A percentile compares a stretch with the other conserved stretches of the same genome.
These are phyloP conservation scores for Hylaeus anthracinus DNA, from an alignment of 1,140 invertebrate species.

Conservation along the genomic window DNA sequence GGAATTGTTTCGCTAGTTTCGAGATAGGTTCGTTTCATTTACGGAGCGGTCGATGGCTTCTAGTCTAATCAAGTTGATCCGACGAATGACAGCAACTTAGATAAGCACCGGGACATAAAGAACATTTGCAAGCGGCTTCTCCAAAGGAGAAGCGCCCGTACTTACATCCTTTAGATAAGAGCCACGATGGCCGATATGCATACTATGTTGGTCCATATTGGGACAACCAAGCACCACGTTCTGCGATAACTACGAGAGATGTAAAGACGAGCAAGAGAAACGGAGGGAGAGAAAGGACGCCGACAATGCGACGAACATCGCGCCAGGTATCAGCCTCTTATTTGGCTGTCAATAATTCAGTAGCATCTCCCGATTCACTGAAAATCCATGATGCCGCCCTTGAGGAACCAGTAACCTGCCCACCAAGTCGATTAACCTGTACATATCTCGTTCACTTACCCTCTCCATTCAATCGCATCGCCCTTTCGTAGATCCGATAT, in stretches of 20 bases:
- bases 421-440: constrained; percentile 68
- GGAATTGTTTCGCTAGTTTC: constrained; percentile 16
- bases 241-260: constrained; percentile 20
- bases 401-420: constrained; percentile 66
- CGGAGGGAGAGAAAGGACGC: constrained; percentile 61
- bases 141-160: constrained; percentile 66
- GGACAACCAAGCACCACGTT: constrained; percentile 59
- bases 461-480: constrained; percentile 23
- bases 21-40: constrained; percentile 49
- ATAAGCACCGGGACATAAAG: constrained; percentile 46
- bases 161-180: constrained; percentile 76
- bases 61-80: constrained; percentile 61
- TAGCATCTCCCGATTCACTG: constrained; percentile 66
- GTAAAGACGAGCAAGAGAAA: constrained; percentile 34
- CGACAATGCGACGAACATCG: constrained; percentile 63
- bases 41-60: constrained; percentile 33
- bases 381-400: constrained; percentile 62
- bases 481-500: constrained; percentile 20
- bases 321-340: constrained; percentile 70
- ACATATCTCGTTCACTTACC: constrained; percentile 38
- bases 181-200: constrained; percentile 71
- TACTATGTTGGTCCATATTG: constrained; percentile 74
- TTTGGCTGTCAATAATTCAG: constrained; percentile 77
- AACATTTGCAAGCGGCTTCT: constrained; percentile 72
- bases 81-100: constrained; percentile 51